These are phyloP conservation scores for Herminia tarsipennalis DNA, from an alignment of 2,888 invertebrate genomes.

Conservation along the genomic window DNA sequence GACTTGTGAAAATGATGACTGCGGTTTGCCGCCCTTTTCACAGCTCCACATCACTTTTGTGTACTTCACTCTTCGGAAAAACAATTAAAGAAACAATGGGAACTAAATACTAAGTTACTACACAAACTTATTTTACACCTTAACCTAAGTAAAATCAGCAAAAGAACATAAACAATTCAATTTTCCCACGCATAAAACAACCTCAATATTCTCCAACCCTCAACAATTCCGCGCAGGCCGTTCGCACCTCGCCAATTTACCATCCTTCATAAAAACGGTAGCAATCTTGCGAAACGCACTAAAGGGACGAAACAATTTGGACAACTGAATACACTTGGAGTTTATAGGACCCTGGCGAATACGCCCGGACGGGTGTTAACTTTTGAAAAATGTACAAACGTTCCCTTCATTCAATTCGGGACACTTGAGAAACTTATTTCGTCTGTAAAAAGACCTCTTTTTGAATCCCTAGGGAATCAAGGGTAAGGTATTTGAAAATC, in stretches of 20 bases:
- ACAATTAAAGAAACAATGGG: no score
- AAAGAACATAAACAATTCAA: conserved; percentile 4
- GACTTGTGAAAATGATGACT: no score
- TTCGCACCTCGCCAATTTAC: conserved; percentile 25
- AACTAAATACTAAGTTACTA: no score
- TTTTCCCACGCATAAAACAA: conserved; percentile 8
- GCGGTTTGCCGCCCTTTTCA: no score
- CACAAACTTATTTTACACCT: no score
- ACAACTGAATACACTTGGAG: conserved; percentile 36
- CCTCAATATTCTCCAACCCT: not conserved
- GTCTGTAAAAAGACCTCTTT: conserved; percentile 28
- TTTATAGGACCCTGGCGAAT: conserved; percentile 33
- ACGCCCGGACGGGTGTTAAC: conserved; percentile 7
- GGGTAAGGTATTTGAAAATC: conserved; percentile 17
- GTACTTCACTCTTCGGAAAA: no score
- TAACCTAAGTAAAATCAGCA: not conserved
- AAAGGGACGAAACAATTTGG: conserved; percentile 45
- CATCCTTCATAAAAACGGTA: conserved; percentile 42
- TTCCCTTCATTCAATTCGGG: conserved; percentile 7
- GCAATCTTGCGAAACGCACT: conserved; percentile 38
- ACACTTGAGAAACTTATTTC: conserved; percentile 31
- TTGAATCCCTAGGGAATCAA: conserved; percentile 13
- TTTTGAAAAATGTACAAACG: conserved; percentile 34
- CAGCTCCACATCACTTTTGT: no score
- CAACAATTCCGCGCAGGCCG: conserved; percentile 8